phyloP scores from a whole-genome alignment of 2,113 vertebrate genomes.

The Thunnus thynnus region DNA sequence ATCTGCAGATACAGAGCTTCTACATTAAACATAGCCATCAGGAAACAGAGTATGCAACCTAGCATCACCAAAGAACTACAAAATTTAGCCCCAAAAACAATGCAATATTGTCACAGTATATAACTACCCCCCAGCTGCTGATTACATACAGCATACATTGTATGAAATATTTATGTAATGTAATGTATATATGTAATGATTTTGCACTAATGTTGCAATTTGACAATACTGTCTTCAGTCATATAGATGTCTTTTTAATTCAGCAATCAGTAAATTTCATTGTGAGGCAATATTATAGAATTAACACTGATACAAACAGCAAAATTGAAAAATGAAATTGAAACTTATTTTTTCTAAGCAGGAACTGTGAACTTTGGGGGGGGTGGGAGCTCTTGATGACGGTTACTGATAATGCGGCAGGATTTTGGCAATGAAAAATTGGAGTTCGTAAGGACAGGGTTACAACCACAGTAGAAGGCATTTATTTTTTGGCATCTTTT shows the following conservation, averaged over 20 bases:
- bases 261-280: too few species aligned
- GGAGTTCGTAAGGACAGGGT: conserved; percentile 48
- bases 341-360: conserved; percentile 7
- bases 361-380: background rate
- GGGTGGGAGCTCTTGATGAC: background rate
- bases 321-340: background rate
- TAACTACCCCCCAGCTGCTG: background rate
- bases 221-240: too few species aligned
- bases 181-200: too few species aligned
- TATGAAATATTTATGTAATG: background rate
- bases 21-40: too few species aligned
- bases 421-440: conserved; percentile 46
- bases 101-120: background rate
- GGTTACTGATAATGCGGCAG: conserved; percentile 23
- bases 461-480: conserved; percentile 54
- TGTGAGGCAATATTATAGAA: too few species aligned
- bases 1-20: too few species aligned
- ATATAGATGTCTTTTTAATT: too few species aligned
- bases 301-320: too few species aligned
- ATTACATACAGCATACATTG: too few species aligned
- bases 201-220: background rate
- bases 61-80: background rate
- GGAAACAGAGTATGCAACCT: too few species aligned
- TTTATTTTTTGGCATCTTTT: conserved; percentile 63
- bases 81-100: too few species aligned